Conservation (phyloP, 2,113 vertebrate species). For the Panthera leo region DNA sequence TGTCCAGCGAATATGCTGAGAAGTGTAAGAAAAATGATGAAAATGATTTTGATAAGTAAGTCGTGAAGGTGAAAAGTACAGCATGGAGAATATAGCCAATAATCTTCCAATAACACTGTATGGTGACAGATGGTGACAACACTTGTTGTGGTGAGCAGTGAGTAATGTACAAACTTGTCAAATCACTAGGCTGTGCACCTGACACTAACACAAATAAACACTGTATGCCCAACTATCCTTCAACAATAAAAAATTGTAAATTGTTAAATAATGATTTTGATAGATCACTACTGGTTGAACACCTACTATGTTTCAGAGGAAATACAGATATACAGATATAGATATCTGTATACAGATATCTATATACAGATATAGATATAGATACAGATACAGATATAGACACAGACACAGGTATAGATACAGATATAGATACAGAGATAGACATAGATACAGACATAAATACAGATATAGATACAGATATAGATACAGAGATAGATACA, state of each 20-base stretch:
- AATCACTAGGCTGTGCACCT: neutral
- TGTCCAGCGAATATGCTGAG: neutral
- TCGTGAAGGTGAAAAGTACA: neutral
- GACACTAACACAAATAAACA: neutral
- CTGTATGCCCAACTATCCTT: neutral
- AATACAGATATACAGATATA: too few species aligned
- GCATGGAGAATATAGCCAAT: neutral
- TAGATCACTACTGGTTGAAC: neutral
- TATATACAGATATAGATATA: too few species aligned
- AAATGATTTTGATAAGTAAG: neutral
- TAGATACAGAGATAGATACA: too few species aligned
- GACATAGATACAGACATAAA: too few species aligned
- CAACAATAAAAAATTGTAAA: neutral
- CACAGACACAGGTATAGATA: too few species aligned
- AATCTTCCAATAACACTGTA: neutral
- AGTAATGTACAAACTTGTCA: neutral
- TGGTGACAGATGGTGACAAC: neutral
- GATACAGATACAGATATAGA: too few species aligned
- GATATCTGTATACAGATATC: too few species aligned
- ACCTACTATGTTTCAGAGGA: neutral
- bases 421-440: too few species aligned
- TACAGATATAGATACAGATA: too few species aligned
- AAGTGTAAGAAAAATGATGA: neutral
- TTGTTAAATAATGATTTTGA: neutral
- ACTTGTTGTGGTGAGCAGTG: neutral